Base-by-base conservation (phyloP, 1,140 invertebrate genomes). In the Ridgeia piscesae region DNA sequence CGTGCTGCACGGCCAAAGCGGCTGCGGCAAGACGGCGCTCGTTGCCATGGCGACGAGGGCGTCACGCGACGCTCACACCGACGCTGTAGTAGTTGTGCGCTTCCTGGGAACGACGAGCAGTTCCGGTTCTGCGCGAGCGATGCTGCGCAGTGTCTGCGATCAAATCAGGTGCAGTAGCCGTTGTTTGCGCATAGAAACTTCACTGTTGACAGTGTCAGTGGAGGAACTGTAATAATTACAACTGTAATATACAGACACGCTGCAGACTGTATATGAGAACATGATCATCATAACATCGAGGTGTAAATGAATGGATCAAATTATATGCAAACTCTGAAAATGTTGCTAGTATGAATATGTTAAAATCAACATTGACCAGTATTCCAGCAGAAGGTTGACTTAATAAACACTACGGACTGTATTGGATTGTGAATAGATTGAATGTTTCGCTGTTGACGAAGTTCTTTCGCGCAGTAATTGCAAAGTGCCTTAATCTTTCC, bases 11-110 rank as follows among this genome's bases (percentile, higher is more conserved):
- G 98, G 98, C 0, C 97, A 97, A 34, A 96, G 96, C 31, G 98
- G 98, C 21, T 97, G 97, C 95, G 98, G 98, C 0, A 98, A 98
- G 95, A 97, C 97, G 9, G 97, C 97, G 2, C 95, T 98, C 9
- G 96, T 97, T 17, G 97, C 97, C 2, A 96, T 97, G 92, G 96
- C 97, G 14, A 96, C 97, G 77, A 96, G 97, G 93, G 96, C 95
- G 93, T 97, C 96, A 95, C 97, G 96, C 94, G 96, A 95, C 93
- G 97, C 97, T 97, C 96, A 97, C 93, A 97, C 97, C 1, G 97
- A 98, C 94, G 96, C 97, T 17, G 96, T 96, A 93, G 94, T 97
- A 8, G 94, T 97, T 33, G 94, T 97, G 92, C 96, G 97, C 94
- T 93, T 95, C 58, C 94, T 94, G 42, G 97, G 97, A 92, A 96